Base-by-base conservation (phyloP, 2,888 invertebrate genomes). In the Endotricha flammealis region DNA sequence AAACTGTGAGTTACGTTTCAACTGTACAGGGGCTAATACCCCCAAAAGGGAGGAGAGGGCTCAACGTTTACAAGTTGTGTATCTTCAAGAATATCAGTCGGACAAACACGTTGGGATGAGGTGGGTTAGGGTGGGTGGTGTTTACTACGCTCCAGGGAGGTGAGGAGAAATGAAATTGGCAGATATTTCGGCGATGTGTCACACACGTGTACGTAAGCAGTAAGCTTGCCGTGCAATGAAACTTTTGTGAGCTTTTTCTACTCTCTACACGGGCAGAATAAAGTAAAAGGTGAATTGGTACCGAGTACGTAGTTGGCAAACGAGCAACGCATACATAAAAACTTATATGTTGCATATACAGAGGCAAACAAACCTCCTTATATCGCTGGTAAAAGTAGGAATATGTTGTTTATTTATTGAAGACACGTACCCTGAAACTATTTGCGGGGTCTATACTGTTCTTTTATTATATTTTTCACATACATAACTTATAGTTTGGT, bases 61-160 rank as follows among this genome's bases (percentile, higher is more conserved):
- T 70, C 77, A 58, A 45, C 29, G 39, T 46, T 56, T 35, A 54
- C 49, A 64, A 69, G 78, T 58, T 63, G 56, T 72, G 60, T 72
- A 72, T 75, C 74, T 76, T 65, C 52, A 74, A 70, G 74, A 79
- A 75, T 78, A 78, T 78, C 70, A 71, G 76, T 79, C 69, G 76
- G 73, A 76, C 79, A 74, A 78, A 75, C 70, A 74, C 58, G 59
- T 46, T 48, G 48, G 53, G 56, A 50, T 50, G 53, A 50, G 56
- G 61, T 59, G 58, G 51, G 50, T 64, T 59, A 49, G 47, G 54
- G 60, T n/a, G 57, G 71, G 64, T 63, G 71, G 76, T 80, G 76
- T 81, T 83, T 81, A 82, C 80, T 72, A 69, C 71, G 71, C 82
- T 79, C 85, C 44, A 59, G 83, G 82, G 85, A 85, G 80, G 70